Conservation (phyloP, 2,113 vertebrate species). For the Piaya cayana region DNA sequence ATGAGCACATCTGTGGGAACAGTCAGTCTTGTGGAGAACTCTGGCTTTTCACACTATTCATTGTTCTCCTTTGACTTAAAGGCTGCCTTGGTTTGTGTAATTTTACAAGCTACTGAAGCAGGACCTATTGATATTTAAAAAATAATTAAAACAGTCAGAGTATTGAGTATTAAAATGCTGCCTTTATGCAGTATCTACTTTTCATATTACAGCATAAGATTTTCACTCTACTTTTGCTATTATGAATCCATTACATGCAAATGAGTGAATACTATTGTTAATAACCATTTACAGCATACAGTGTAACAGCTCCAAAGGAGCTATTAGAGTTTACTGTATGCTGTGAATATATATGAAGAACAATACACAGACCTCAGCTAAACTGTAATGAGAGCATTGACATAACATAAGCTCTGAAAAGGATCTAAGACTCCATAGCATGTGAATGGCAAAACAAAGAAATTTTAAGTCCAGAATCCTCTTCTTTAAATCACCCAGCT, state of each 20-base stretch:
- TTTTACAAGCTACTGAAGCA: slow-evolving; percentile 66
- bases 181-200: slow-evolving; percentile 63
- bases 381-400: slow-evolving; percentile 48
- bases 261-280: slow-evolving; percentile 72
- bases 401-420: slow-evolving; percentile 51
- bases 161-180: slow-evolving; percentile 62
- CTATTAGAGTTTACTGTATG: slow-evolving; percentile 68
- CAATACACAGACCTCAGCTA: slow-evolving; percentile 64
- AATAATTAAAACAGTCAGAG: slow-evolving; percentile 64
- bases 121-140: slow-evolving; percentile 65
- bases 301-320: slow-evolving; percentile 68
- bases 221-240: slow-evolving; percentile 63
- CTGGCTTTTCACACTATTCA: not conserved
- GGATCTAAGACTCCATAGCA: not conserved
- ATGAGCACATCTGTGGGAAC: not conserved
- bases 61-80: slow-evolving; percentile 32
- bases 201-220: slow-evolving; percentile 52
- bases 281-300: slow-evolving; percentile 68
- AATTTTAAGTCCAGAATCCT: not conserved
- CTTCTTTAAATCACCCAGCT: not conserved
- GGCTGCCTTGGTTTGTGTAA: slow-evolving; percentile 35
- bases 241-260: slow-evolving; percentile 70
- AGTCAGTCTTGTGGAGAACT: not conserved
- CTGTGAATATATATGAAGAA: slow-evolving; percentile 69
- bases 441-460: slow-evolving; percentile 22